Percentiles rank a stretch among this genome's conserved stretches.
Conservation (phyloP, 2,888 invertebrate genomes). For the Alloplasta piceator region DNA sequence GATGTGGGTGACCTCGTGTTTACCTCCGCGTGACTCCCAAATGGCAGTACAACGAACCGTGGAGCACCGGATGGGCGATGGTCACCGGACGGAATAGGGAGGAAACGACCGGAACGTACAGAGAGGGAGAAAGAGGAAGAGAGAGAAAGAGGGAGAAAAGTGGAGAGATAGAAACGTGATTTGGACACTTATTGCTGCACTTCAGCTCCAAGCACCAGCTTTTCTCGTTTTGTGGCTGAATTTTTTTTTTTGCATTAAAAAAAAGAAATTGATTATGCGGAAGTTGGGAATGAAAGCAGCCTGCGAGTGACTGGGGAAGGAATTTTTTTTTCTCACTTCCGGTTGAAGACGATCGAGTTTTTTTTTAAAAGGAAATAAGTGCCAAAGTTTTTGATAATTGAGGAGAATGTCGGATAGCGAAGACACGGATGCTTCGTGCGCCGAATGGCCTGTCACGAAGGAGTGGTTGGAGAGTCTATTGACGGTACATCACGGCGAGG, state of each 20-base stretch:
- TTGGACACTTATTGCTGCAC: conserved; percentile 38
- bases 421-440: conserved; percentile 83
- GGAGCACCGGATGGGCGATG: conserved; percentile 65
- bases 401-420: conserved; percentile 85
- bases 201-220: conserved; percentile 49
- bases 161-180: conserved; percentile 12
- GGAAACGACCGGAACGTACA: conserved; percentile 67
- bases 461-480: conserved; percentile 86
- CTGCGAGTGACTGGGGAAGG: background rate
- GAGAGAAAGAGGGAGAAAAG: conserved; percentile 21
- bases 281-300: background rate
- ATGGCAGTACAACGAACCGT: conserved; percentile 65
- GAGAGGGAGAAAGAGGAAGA: conserved; percentile 37
- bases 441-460: conserved; percentile 84
- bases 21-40: conserved; percentile 56
- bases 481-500: conserved; percentile 83
- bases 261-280: background rate
- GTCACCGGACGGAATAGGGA: conserved; percentile 66
- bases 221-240: background rate
- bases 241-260: background rate
- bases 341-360: background rate
- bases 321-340: background rate
- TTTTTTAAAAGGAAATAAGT: background rate
- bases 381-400: background rate
- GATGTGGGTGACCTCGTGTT: conserved; percentile 53